Evolutionary conservation across 2,797 vertebrate genomes (phyloP).

Genomic region (Calcarius lapponicus): DNA sequence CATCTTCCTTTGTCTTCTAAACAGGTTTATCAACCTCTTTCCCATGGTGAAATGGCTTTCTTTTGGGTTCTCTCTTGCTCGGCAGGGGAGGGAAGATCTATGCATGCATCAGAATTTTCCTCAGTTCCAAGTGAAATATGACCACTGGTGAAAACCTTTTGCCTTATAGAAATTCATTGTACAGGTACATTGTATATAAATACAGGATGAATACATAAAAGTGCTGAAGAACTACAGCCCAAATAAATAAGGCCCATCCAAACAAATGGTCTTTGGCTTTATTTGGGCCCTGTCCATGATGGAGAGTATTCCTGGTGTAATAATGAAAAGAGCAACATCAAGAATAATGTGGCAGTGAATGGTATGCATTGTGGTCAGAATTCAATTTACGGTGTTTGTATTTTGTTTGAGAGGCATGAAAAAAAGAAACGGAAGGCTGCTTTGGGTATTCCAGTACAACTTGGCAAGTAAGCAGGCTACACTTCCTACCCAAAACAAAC

Average conservation of each 20-base stretch:
- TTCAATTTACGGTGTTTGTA: neutral
- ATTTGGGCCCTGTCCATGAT: neutral
- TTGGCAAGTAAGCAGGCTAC: neutral
- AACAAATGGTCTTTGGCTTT: neutral
- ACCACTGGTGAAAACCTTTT: neutral
- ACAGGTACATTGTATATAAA: neutral
- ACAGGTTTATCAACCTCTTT: neutral
- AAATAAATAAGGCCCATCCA: neutral
- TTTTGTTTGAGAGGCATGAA: neutral
- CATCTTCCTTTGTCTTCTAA: neutral
- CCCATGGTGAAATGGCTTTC: neutral
- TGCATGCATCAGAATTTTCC: neutral
- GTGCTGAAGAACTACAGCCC: neutral
- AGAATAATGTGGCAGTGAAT: neutral
- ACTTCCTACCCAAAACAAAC: neutral
- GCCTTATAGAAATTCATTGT: neutral
- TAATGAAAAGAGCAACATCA: neutral
- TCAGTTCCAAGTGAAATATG: neutral
- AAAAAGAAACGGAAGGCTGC: neutral
- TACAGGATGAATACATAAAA: neutral
- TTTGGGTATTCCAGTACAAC: neutral
- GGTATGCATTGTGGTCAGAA: neutral
- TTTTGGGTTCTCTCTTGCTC: neutral
- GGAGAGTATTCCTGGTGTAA: neutral
- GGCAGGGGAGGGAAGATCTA: neutral